Evolutionary conservation across 2,888 invertebrate genomes (phyloP), one percentile per base, ranked within the genome.

Genomic region (Lithophane leautieri): DNA sequence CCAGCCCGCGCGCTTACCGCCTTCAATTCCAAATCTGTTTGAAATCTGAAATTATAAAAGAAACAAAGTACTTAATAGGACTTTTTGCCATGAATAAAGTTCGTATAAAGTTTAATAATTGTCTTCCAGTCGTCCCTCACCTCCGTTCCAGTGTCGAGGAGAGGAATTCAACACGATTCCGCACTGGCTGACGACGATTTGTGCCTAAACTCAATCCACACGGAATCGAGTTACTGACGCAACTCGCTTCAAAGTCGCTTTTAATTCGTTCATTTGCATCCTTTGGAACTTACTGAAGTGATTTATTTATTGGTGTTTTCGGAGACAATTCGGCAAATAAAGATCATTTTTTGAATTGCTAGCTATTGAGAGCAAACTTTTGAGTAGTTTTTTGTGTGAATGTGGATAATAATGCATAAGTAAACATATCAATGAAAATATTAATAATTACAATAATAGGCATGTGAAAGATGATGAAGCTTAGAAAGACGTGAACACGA

Each of bases 141-240:
- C 78, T 88, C 66, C 58, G 67, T 76, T 77, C 56, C n/a, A 56
- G 70, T 28, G 56, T 28, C 28, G 47, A 69, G 77, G 47, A 74
- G 28, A 65, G 77, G 79, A 82, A 80, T 82, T 65, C 67, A 78
- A 76, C 83, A 73, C 75, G 83, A 85, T 83, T 85, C 76, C 76
- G 73, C 76, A 70, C 78, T 82, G 82, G 65, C 83, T 76, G 79
- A 73, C 87, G 79, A 83, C 89, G 86, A 89, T 89, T 90, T 85
- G 83, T 84, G 81, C 78, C 85, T 82, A 86, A 86, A 91, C 89
- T 88, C 85, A 78, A 88, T 88, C 83, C 86, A 62, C 63, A 61
- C 63, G 71, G 84, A 78, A 84, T 84, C 75, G 63, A 81, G 71
- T 83, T 85, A 87, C 77, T 63, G 66, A 6, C 54, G 71, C 22